Evolutionary conservation across 2,797 vertebrate genomes (phyloP).

Genomic region (Pogonophryne albipinna): DNA sequence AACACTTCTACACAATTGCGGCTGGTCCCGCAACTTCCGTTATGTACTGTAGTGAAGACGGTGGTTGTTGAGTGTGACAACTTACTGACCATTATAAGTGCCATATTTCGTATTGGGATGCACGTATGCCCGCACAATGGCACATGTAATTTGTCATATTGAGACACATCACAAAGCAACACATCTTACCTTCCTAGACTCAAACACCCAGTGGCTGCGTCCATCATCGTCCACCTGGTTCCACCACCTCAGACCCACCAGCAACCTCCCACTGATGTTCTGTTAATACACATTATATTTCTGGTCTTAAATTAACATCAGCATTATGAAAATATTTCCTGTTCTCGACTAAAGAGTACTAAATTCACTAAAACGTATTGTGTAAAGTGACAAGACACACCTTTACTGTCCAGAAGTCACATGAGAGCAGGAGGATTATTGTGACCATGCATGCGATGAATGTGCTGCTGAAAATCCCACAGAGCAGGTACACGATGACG

Average conservation of each 20-base stretch:
- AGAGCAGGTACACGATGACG: constrained; percentile 91
- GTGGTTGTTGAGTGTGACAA: too few species aligned
- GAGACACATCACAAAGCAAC: background rate
- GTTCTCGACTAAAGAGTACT: background rate
- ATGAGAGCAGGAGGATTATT: constrained; percentile 95
- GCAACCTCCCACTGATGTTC: constrained; percentile 94
- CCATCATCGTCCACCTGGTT: constrained; percentile 98
- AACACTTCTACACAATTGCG: too few species aligned
- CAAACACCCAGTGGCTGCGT: constrained; percentile 95
- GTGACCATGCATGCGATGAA: constrained; percentile 96
- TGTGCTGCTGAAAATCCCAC: constrained; percentile 87
- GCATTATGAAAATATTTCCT: background rate
- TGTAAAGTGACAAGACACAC: constrained; percentile 64
- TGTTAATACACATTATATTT: constrained; percentile 51
- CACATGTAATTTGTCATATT: too few species aligned
- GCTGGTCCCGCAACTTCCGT: too few species aligned
- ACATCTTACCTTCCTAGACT: constrained; percentile 90
- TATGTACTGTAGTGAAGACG: too few species aligned
- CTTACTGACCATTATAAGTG: too few species aligned
- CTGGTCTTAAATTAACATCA: background rate
- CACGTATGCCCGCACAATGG: too few species aligned
- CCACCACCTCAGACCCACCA: constrained; percentile 98
- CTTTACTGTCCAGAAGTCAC: constrained; percentile 98
- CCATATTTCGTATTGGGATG: too few species aligned
- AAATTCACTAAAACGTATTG: background rate